A percentile compares a stretch with the other conserved stretches of the same genome.
Evolutionary conservation across 2,797 vertebrate genomes (phyloP).

Genomic region (Lacerta agilis): DNA sequence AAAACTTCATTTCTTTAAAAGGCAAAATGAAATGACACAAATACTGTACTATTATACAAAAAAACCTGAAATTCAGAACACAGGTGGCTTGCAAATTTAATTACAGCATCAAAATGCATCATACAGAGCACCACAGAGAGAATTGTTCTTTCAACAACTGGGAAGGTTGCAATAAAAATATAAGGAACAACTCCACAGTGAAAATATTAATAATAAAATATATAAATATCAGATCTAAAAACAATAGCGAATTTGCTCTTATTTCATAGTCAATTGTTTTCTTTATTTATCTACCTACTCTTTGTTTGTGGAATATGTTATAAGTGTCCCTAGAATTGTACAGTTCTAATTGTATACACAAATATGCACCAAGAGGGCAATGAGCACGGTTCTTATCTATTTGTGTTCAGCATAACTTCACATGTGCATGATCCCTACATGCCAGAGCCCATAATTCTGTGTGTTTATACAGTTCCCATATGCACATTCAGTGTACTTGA

Average conservation of each 20-base stretch:
- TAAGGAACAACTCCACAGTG: conserved; percentile 51
- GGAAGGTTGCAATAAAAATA: conserved; percentile 63
- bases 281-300: neutral
- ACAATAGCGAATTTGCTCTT: too few species aligned
- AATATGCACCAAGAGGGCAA: neutral
- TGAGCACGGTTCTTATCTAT: neutral
- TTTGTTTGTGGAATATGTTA: neutral
- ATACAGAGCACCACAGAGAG: conserved; percentile 45
- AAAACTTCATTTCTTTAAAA: conserved; percentile 51
- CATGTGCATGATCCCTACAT: too few species aligned
- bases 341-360: neutral
- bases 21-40: conserved; percentile 62
- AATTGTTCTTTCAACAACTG: conserved; percentile 59
- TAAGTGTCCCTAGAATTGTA: neutral
- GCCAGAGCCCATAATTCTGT: too few species aligned
- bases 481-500: neutral
- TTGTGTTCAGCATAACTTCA: neutral
- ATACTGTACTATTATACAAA: conserved; percentile 70
- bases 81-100: conserved; percentile 76
- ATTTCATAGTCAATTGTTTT: neutral
- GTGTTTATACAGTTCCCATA: neutral
- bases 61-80: conserved; percentile 67
- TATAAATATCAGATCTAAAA: too few species aligned
- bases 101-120: conserved; percentile 58
- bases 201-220: neutral